These are phyloP conservation scores for Limanda limanda DNA, from an alignment of 2,113 vertebrate species.

Conservation along the genomic window DNA sequence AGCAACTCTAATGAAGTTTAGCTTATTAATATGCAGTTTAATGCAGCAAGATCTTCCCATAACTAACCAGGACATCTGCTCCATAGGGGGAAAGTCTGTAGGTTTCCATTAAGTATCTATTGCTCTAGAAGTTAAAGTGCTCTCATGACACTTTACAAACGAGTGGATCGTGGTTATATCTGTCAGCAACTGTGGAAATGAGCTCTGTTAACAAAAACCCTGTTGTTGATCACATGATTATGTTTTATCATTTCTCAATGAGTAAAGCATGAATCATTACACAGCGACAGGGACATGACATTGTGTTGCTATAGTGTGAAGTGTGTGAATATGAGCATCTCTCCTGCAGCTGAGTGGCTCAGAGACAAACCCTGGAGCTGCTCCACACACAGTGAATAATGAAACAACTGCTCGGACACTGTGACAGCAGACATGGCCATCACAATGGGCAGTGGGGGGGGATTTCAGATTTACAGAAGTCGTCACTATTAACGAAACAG, in stretches of 20 bases:
- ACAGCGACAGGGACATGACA: background rate
- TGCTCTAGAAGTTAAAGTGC: background rate
- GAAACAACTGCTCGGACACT: background rate
- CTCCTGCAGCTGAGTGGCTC: too few relatives aligned
- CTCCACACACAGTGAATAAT: background rate
- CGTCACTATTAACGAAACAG: background rate
- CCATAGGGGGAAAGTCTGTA: constrained; percentile 26
- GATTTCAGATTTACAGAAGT: background rate
- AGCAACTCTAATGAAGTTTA: constrained; percentile 42
- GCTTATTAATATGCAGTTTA: constrained; percentile 57
- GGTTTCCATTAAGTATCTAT: constrained; percentile 22
- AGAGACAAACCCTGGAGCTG: background rate
- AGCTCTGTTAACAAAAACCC: background rate
- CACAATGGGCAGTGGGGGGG: background rate
- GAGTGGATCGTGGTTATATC: too few relatives aligned
- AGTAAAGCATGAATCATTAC: background rate
- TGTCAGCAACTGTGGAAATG: background rate
- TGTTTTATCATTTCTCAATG: background rate
- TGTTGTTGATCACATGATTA: too few relatives aligned
- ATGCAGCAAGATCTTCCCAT: constrained; percentile 50
- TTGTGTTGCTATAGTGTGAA: background rate
- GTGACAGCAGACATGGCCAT: background rate
- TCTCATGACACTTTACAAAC: too few relatives aligned
- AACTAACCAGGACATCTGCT: constrained; percentile 47
- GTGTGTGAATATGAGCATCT: background rate